Evolutionary conservation across 2,113 vertebrate species (phyloP).

Genomic region (Rhineura floridana): DNA sequence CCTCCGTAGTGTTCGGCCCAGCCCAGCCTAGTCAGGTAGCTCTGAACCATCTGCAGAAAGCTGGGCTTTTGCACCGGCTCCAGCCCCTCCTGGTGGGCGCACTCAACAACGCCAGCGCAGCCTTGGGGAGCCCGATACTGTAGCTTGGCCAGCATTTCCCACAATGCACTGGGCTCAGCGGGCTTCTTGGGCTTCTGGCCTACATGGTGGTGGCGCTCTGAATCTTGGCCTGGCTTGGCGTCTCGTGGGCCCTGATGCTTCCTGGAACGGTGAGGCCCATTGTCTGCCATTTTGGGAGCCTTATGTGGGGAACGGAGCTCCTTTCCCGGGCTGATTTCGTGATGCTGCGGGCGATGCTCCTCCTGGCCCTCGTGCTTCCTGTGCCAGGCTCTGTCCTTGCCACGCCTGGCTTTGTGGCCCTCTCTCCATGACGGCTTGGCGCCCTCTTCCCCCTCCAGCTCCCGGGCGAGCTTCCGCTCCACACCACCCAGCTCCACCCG

Average conservation of each 20-base stretch:
- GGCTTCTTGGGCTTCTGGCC: slow-evolving; percentile 44
- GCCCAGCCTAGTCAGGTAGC: slow-evolving; percentile 76
- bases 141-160: slow-evolving; percentile 60
- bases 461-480: slow-evolving; percentile 63
- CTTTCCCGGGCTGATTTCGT: slow-evolving; percentile 1
- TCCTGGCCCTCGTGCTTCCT: slow-evolving; percentile 7
- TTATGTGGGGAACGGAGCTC: background rate
- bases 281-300: background rate
- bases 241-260: slow-evolving; percentile 18
- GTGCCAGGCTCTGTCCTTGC: slow-evolving; percentile 42
- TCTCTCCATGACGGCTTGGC: slow-evolving; percentile 10
- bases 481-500: slow-evolving; percentile 47
- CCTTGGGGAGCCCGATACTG: slow-evolving; percentile 68
- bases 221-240: background rate
- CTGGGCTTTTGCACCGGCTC: slow-evolving; percentile 75
- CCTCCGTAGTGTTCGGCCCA: slow-evolving; percentile 60
- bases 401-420: background rate
- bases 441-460: slow-evolving; percentile 27
- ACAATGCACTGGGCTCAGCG: slow-evolving; percentile 65
- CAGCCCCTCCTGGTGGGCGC: slow-evolving; percentile 83
- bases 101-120: slow-evolving; percentile 76
- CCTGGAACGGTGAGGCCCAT: background rate
- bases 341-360: background rate
- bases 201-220: slow-evolving; percentile 26
- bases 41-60: slow-evolving; percentile 79